Evolutionary conservation across 2,797 vertebrate genomes (phyloP), one percentile per base, ranked within the genome.

Genomic region (Neopelma chrysocephalum): DNA sequence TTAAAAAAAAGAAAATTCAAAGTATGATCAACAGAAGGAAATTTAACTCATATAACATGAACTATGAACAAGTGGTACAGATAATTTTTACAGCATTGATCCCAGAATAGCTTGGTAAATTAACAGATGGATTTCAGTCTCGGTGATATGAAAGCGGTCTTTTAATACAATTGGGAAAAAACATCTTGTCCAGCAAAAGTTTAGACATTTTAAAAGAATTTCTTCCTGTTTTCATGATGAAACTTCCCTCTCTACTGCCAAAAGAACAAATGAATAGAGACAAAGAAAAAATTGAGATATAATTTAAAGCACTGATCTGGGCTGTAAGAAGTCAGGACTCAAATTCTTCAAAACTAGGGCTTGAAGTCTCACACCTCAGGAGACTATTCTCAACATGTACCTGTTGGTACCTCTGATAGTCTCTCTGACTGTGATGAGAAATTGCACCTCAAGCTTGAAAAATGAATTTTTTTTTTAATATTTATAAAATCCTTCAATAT

Each of bases 181-280:
- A 43, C 2, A 66, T 4, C 12, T 57, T 45, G 19, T 48, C 27
- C 9, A 42, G 47, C 8, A 82, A 47, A 78, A 62, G 10, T 51
- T 57, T 0, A 18, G 7, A 75, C 51, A 34, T 56, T 77, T 82
- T 56, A 27, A 69, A 84, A 75, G 10, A 58, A 36, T 48, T 87
- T 72, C 26, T 71, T 82, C 26, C 48, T 51, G 20, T 47, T 87
- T 57, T 76, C 34, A 62, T 38, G 15, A 79, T 3, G 17, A 91
- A 66, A 26, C 4, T 3, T n/a, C 3, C 10, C 3, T 8, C 10
- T 17, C 4, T 10, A 18, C 4, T 10, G 3, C 31, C 7, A 69
- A 15, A 34, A 64, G 31, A 31, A 38, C 45, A 27, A 36, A 17
- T 10, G 2, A 13, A 14, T 8, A 36, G 4, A 22, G 12, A 31